Base-by-base conservation (phyloP, 2,888 invertebrate species). In the Cantharis rustica region DNA sequence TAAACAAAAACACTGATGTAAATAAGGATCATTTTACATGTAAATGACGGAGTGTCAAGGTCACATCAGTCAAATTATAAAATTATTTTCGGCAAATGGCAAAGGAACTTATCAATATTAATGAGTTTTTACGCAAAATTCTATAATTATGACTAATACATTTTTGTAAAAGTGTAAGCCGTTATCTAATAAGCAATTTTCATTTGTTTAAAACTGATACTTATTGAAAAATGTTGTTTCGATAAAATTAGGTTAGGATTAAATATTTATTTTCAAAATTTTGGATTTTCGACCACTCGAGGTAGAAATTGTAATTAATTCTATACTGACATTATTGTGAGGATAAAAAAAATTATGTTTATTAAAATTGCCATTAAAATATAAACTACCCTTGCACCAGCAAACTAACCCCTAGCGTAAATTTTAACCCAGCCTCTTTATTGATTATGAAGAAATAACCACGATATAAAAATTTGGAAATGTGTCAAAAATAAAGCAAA, bases 371-470 rank as follows among this genome's bases (percentile, higher is more conserved):
- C 47, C 47, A 47, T 47, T 47, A 47, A 47, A 47, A 47, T n/a
- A 47, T 47, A n/a, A 47, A 47, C 47, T 47, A 47, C 47, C 47
- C 47, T 47, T 47, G 47, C 47, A 47, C 47, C 47, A 47, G 47
- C 47, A 47, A 47, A 47, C 7, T 47, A 47, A 47, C 47, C 47
- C 47, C 47, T 47, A 47, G 47, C 47, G 47, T 66, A 66, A 66
- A 66, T 66, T 66, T 66, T 66, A 66, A 66, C 64, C 64, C 64
- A 66, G 20, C 64, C 64, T 66, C 17, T 66, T 66, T 66, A 66
- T 66, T 66, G 64, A 66, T 66, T 66, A 23, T 66, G 17, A 66
- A 63, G 47, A 66, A 17, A 66, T 66, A 66, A 66, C 64, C 13
- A 47, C 47, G n/a, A 47, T 47, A n/a, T n/a, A n/a, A n/a, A 47